Evolutionary conservation across 35 echinoderm and acorn worm genomes (phyloP).

Genomic region (Chiridota heheva): DNA sequence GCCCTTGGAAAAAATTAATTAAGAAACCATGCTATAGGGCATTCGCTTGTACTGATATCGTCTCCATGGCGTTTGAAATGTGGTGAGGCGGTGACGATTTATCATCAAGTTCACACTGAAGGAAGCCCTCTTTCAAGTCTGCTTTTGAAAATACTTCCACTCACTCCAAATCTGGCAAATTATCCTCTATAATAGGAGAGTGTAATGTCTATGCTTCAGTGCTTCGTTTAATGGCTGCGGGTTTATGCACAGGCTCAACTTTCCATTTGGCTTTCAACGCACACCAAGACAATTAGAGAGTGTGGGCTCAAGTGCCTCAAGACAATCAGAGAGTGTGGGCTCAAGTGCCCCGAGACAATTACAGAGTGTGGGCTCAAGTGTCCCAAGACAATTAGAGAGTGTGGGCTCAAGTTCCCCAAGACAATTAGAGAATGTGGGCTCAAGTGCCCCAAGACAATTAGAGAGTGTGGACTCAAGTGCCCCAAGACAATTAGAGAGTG

Average conservation of each 20-base stretch:
- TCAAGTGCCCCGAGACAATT: too few species aligned
- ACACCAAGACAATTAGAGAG: too few species aligned
- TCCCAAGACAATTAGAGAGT: too few species aligned
- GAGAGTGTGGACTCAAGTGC: too few species aligned
- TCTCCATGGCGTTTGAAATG: conserved; percentile 64
- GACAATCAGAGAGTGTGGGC: too few species aligned
- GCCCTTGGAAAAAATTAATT: too few species aligned
- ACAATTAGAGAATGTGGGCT: too few species aligned
- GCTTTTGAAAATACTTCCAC: conserved; percentile 56
- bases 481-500: too few species aligned
- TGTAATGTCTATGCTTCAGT: conserved; percentile 39
- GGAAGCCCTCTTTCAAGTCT: conserved; percentile 63
- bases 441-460: too few species aligned
- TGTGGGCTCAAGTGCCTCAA: too few species aligned
- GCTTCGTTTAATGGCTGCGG: conserved; percentile 43
- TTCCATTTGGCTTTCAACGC: conserved; percentile 60
- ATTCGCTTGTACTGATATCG: conserved; percentile 38
- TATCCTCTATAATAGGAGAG: conserved; percentile 40
- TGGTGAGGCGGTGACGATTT: conserved; percentile 45
- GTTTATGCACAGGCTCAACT: conserved; percentile 54
- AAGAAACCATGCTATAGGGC: conserved; percentile 63
- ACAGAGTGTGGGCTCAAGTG: too few species aligned
- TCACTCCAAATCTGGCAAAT: conserved; percentile 12
- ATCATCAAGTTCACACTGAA: conserved; percentile 63
- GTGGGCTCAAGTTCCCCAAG: too few species aligned